phyloP scores from a whole-genome alignment of 2,888 invertebrate species.

The Villa cingulata region DNA sequence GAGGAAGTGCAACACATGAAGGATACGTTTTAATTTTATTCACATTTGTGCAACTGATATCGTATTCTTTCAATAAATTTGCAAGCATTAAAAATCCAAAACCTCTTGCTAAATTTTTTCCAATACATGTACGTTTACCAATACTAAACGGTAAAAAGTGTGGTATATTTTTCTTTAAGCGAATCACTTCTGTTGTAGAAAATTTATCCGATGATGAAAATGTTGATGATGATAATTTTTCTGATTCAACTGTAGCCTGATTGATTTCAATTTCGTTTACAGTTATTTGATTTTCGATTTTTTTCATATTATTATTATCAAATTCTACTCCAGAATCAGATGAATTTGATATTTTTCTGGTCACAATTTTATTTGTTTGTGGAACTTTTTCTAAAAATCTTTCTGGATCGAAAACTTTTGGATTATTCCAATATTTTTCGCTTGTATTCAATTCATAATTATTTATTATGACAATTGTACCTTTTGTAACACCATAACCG shows the following conservation, averaged over 20 bases:
- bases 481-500: slow-evolving; percentile 56
- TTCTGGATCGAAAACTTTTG: slow-evolving; percentile 55
- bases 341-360: slow-evolving; percentile 34
- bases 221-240: background rate
- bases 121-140: slow-evolving; percentile 67
- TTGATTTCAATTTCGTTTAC: background rate
- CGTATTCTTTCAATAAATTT: slow-evolving; percentile 53
- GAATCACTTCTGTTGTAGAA: slow-evolving; percentile 22
- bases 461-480: slow-evolving; percentile 66
- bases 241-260: background rate
- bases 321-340: slow-evolving; percentile 44
- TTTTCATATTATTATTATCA: background rate
- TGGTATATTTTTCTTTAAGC: slow-evolving; percentile 41
- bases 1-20: slow-evolving; percentile 58
- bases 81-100: slow-evolving; percentile 58
- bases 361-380: background rate
- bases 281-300: slow-evolving; percentile 18
- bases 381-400: slow-evolving; percentile 46
- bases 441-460: slow-evolving; percentile 65
- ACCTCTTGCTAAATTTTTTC: slow-evolving; percentile 59
- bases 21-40: slow-evolving; percentile 43
- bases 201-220: background rate
- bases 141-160: slow-evolving; percentile 71
- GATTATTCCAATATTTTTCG: slow-evolving; percentile 54
- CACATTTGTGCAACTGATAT: slow-evolving; percentile 42